Evolutionary conservation across 2,113 vertebrate genomes (phyloP).

Genomic region (Semicossyphus pulcher): DNA sequence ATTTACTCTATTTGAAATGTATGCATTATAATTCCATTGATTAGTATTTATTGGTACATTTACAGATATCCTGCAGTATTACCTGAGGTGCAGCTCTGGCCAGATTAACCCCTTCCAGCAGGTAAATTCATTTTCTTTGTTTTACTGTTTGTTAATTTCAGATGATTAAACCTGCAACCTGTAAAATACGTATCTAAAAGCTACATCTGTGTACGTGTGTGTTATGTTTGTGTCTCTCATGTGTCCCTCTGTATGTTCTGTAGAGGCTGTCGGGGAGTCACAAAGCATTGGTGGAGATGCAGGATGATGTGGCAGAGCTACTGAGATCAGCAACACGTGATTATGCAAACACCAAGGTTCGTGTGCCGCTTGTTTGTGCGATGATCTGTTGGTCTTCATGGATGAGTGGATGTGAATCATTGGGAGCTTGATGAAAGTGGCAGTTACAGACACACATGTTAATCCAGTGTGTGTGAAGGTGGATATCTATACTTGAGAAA

Average conservation of each 20-base stretch:
- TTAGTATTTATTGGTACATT: slow-evolving; percentile 11
- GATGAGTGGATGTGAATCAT: slow-evolving; percentile 9
- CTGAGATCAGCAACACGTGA: slow-evolving; percentile 87
- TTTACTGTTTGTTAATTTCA: background rate
- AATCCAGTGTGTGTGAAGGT: background rate
- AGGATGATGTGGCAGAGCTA: slow-evolving; percentile 89
- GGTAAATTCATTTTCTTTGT: slow-evolving; percentile 76
- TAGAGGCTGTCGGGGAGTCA: slow-evolving; percentile 95
- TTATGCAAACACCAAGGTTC: slow-evolving; percentile 90
- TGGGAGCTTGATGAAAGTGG: slow-evolving; percentile 1
- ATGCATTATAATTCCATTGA: background rate
- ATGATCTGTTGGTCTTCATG: slow-evolving; percentile 27
- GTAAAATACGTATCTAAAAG: background rate
- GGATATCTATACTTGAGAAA: background rate
- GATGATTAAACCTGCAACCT: background rate
- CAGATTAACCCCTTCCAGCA: slow-evolving; percentile 94
- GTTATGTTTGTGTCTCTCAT: background rate
- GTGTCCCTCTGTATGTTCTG: slow-evolving; percentile 9
- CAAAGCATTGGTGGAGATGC: slow-evolving; percentile 96
- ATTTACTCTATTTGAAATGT: background rate
- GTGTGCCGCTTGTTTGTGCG: slow-evolving; percentile 32
- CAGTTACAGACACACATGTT: slow-evolving; percentile 1
- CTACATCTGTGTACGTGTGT: slow-evolving; percentile 4
- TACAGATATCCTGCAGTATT: slow-evolving; percentile 91
- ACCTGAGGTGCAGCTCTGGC: slow-evolving; percentile 88